Percentiles rank a stretch among this genome's conserved stretches.
phyloP scores from a whole-genome alignment of 2,888 invertebrate species.

The Andricus quercusramuli region DNA sequence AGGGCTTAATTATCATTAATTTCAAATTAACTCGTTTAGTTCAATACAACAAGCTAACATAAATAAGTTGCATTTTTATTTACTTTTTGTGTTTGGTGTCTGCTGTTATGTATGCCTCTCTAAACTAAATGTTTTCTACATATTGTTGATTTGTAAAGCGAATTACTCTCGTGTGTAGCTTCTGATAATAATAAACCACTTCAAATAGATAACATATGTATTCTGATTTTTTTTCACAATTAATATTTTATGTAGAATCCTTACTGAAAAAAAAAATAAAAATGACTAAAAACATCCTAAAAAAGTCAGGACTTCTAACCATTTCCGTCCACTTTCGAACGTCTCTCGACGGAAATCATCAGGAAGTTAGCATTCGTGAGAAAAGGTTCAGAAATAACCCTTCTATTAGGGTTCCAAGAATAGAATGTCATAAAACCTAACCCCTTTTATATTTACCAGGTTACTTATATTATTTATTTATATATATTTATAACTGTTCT shows the following conservation, averaged over 20 bases:
- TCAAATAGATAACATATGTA: constrained; percentile 47
- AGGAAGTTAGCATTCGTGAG: too few species aligned
- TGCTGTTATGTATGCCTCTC: constrained; percentile 61
- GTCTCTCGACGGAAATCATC: too few species aligned
- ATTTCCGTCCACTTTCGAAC: too few species aligned
- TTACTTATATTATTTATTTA: too few species aligned
- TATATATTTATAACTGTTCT: too few species aligned
- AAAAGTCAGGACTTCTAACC: too few species aligned
- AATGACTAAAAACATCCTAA: too few species aligned
- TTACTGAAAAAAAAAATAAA: too few species aligned
- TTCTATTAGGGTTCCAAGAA: too few species aligned
- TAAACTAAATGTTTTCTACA: constrained; percentile 51
- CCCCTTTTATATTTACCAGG: too few species aligned
- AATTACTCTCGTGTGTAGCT: constrained; percentile 59
- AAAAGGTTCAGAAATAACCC: too few species aligned
- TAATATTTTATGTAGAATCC: background rate
- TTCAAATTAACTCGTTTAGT: constrained; percentile 58
- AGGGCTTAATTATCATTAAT: constrained; percentile 56
- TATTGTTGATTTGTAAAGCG: constrained; percentile 63
- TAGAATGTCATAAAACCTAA: too few species aligned
- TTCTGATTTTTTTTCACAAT: background rate
- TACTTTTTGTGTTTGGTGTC: constrained; percentile 60
- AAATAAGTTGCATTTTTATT: constrained; percentile 54
- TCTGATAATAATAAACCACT: constrained; percentile 63
- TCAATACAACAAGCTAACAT: constrained; percentile 57